A percentile compares a stretch with the other conserved stretches of the same genome.
phyloP scores from a whole-genome alignment of 1,140 invertebrate genomes.

The Palaemon carinicauda region DNA sequence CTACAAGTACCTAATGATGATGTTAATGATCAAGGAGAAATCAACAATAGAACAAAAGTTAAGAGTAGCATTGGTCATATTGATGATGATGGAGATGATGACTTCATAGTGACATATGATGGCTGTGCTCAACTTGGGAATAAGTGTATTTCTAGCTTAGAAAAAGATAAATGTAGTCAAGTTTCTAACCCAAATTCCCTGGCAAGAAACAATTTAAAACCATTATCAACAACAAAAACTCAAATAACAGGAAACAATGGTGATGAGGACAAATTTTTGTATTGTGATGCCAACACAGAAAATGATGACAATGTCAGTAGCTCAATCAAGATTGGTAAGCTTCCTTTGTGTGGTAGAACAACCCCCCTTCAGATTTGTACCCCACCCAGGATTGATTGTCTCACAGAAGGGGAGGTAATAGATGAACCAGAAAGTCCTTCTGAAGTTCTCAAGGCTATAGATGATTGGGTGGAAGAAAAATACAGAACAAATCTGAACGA shows the following conservation, averaged over 20 bases:
- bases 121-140: not conserved
- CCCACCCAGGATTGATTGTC: not conserved
- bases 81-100: constrained; percentile 7
- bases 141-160: not conserved
- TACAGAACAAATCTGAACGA: not conserved
- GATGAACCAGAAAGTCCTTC: constrained; percentile 26
- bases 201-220: too few species aligned
- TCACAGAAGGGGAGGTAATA: not conserved
- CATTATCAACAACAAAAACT: too few species aligned
- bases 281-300: too few species aligned
- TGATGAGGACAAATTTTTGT: too few species aligned
- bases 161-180: not conserved
- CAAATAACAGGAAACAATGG: too few species aligned
- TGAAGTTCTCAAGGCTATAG: not conserved
- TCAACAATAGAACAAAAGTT: not conserved
- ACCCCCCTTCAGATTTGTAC: not conserved
- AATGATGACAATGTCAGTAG: too few species aligned
- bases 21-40: not conserved
- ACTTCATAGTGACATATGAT: not conserved
- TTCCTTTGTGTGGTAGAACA: too few species aligned
- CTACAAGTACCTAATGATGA: not conserved
- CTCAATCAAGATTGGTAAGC: too few species aligned
- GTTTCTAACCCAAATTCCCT: too few species aligned
- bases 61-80: not conserved
- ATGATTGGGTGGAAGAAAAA: constrained; percentile 15